These are phyloP conservation scores for Netelia fuscicornis DNA, from an alignment of 2,888 invertebrate genomes.

Conservation along the genomic window DNA sequence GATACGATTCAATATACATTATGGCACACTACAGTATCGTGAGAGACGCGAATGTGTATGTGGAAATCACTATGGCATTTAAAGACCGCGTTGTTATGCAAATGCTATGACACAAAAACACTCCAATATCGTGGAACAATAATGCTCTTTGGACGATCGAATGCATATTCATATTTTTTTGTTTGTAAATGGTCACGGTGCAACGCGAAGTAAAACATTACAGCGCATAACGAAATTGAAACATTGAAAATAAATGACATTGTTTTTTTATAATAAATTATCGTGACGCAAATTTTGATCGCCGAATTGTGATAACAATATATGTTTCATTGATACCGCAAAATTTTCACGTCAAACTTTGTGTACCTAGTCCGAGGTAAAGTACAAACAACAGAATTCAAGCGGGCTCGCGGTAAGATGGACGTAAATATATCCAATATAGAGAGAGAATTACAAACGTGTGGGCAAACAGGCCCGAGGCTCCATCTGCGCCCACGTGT, in stretches of 20 bases:
- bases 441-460: slow-evolving; percentile 71
- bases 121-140: slow-evolving; percentile 36
- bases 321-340: too few species aligned
- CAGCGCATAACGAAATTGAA: too few species aligned
- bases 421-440: slow-evolving; percentile 33
- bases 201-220: background rate
- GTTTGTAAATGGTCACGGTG: too few species aligned
- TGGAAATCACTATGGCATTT: slow-evolving; percentile 73
- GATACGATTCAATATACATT: slow-evolving; percentile 14
- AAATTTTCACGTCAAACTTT: background rate
- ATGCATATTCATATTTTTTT: background rate
- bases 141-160: background rate
- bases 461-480: slow-evolving; percentile 81
- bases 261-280: too few species aligned
- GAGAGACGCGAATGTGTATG: slow-evolving; percentile 62
- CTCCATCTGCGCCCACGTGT: slow-evolving; percentile 77
- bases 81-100: slow-evolving; percentile 72
- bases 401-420: slow-evolving; percentile 13
- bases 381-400: background rate
- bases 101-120: slow-evolving; percentile 64
- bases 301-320: too few species aligned
- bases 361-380: background rate
- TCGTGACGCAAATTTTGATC: too few species aligned
- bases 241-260: too few species aligned
- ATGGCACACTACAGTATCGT: background rate